Evolutionary conservation across 1,140 invertebrate genomes (phyloP), one percentile per base, ranked within the genome.

Genomic region (Magallana gigas): DNA sequence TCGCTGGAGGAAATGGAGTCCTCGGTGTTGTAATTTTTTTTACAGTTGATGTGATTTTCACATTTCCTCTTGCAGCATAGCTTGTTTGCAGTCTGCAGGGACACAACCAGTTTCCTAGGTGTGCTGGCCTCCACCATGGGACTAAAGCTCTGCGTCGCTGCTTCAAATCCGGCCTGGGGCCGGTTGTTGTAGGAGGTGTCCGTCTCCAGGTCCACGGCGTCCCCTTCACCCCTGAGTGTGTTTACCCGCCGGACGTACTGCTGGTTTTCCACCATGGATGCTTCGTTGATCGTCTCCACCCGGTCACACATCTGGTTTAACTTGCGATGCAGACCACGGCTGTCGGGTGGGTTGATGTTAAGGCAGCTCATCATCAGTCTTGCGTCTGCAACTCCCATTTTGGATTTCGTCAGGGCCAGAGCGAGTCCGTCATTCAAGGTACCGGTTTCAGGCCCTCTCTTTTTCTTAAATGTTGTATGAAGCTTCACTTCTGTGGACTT

Each of bases 151-250:
- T 62, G 59, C 1, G 84, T 85, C 12, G 23, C 82, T 76, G 83
- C 64, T 14, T 87, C 68, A 76, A 23, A 84, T 14, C 83, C 86
- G 0, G 57, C 48, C 12, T 84, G 62, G 0, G 48, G 56, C 18
- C 86, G 12, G n/a, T 87, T 87, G 36, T 84, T 84, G 16, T 58
- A 84, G 12, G 48, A 84, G 3, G 83, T 36, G 58, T 87, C 86
- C 16, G 68, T 80, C 23, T 87, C 64, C 2, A 87, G 48, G 36
- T 71, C 62, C 1, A 87, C 57, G 1, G 12, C 12, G 11, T 83
- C 62, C 1, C 76, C 60, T 3, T 68, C 5, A n/a, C 48, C 86
- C 9, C 56, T 48, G 16, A 64, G 8, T 57, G 36, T 29, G 18
- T 57, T 76, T 0, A 57, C 29, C 0, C 16, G 80, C 76, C n/a